Percentiles rank a stretch among this genome's conserved stretches.
These are phyloP conservation scores for Cybosia mesomella DNA, from an alignment of 2,888 invertebrate genomes.

Conservation along the genomic window DNA sequence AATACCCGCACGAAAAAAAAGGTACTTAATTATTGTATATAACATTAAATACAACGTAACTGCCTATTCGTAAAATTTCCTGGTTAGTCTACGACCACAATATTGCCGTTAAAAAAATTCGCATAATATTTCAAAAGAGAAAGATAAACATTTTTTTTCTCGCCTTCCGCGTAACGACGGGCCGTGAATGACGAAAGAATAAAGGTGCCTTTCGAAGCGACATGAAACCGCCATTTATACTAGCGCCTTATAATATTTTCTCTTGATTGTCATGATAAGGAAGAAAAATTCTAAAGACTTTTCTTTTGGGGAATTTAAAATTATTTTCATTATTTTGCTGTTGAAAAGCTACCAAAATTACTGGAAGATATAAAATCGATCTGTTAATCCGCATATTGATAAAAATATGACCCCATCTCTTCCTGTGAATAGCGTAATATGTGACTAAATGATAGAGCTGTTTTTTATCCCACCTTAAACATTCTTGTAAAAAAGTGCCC, in stretches of 20 bases:
- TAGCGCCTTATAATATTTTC: slow-evolving; percentile 42
- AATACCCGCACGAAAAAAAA: no score
- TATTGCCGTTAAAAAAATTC: slow-evolving; percentile 28
- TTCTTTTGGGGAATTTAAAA: slow-evolving; percentile 23
- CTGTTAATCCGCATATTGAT: no score
- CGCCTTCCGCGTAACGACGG: slow-evolving; percentile 38
- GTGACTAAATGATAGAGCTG: no score
- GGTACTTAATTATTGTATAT: no score
- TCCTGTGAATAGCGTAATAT: no score
- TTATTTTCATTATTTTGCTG: slow-evolving; percentile 12
- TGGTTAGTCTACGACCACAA: slow-evolving; percentile 24
- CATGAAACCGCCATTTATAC: slow-evolving; percentile 49
- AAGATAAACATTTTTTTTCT: slow-evolving; percentile 44
- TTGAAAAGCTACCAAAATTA: no score
- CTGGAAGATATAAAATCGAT: no score
- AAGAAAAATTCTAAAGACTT: slow-evolving; percentile 34
- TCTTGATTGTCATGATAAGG: slow-evolving; percentile 52
- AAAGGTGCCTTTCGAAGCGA: slow-evolving; percentile 36
- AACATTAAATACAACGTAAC: background rate
- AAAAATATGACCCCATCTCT: no score
- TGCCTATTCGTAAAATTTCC: slow-evolving; percentile 9
- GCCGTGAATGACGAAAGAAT: slow-evolving; percentile 34
- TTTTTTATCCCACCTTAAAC: background rate
- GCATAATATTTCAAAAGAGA: slow-evolving; percentile 42
- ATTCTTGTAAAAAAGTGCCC: no score